Percentiles rank a stretch among this genome's conserved stretches.
Evolutionary conservation across 2,113 vertebrate species (phyloP).

Genomic region (Ascaphus truei): DNA sequence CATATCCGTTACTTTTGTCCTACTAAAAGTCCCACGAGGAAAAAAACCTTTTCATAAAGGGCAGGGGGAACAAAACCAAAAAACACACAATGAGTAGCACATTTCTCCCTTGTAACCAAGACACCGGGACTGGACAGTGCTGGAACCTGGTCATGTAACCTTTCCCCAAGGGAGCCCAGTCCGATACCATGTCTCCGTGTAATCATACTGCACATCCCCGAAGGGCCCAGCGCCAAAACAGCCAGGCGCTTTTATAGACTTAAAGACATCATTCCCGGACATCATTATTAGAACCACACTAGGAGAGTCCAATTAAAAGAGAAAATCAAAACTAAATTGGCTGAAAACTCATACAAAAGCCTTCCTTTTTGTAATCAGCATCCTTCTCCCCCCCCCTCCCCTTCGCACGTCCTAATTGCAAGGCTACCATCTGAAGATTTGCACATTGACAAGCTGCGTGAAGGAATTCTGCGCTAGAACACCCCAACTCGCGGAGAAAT

Average conservation of each 20-base stretch:
- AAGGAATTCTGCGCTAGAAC: too few relatives aligned
- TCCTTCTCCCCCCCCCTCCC: slow-evolving; percentile 56
- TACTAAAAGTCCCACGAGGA: too few relatives aligned
- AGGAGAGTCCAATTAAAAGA: slow-evolving; percentile 50
- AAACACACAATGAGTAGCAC: too few relatives aligned
- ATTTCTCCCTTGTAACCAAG: too few relatives aligned
- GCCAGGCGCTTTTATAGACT: slow-evolving; percentile 40
- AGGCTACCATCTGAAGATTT: slow-evolving; percentile 48
- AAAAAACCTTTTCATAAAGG: too few relatives aligned
- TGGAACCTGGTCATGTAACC: neutral
- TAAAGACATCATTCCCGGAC: slow-evolving; percentile 47
- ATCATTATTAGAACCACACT: slow-evolving; percentile 50
- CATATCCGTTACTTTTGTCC: too few relatives aligned
- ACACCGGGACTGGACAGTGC: too few relatives aligned
- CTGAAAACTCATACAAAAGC: slow-evolving; percentile 41
- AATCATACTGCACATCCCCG: neutral
- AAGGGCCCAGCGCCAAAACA: slow-evolving; percentile 37
- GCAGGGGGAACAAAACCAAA: neutral
- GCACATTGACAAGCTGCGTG: slow-evolving; percentile 32
- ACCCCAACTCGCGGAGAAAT: too few relatives aligned
- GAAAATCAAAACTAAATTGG: slow-evolving; percentile 48
- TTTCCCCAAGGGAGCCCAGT: neutral
- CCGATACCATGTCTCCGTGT: neutral
- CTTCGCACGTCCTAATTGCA: slow-evolving; percentile 49
- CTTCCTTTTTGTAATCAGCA: slow-evolving; percentile 51